Conservation (phyloP, 1,140 invertebrate species). For the Drosophila littoralis region DNA sequence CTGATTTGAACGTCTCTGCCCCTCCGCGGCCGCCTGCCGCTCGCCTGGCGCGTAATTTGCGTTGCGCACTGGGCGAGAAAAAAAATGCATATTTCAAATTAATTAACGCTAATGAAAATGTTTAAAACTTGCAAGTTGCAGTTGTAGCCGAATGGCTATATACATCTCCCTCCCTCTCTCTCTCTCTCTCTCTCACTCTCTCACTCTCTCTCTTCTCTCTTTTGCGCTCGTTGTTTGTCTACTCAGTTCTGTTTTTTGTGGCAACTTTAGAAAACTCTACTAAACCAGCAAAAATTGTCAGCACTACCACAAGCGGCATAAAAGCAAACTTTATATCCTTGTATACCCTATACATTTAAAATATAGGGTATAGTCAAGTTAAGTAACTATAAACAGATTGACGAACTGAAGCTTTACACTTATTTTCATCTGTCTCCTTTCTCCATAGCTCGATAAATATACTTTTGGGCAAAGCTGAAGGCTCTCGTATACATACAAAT, state of each 20-base stretch:
- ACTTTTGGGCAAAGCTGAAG: too few relatives aligned
- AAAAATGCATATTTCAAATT: constrained; percentile 81
- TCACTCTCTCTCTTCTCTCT: neutral
- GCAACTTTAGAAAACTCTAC: constrained; percentile 38
- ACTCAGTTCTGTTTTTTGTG: constrained; percentile 20
- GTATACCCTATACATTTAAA: constrained; percentile 1
- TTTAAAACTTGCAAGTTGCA: constrained; percentile 74
- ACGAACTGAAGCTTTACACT: too few relatives aligned
- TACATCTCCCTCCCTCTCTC: neutral
- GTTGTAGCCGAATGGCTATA: constrained; percentile 19
- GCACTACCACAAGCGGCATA: constrained; percentile 25
- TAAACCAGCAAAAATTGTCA: constrained; percentile 48
- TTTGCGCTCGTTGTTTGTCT: constrained; percentile 20
- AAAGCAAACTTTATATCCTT: constrained; percentile 5
- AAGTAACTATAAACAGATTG: too few relatives aligned
- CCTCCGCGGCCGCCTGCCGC: neutral
- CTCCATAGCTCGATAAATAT: too few relatives aligned
- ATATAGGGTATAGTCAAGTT: neutral
- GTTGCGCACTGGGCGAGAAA: constrained; percentile 43
- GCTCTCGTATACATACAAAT: too few relatives aligned
- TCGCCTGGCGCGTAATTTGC: constrained; percentile 62
- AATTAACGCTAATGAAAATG: constrained; percentile 83
- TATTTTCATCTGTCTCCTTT: too few relatives aligned
- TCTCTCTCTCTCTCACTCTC: neutral
- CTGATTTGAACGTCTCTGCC: constrained; percentile 14